Evolutionary conservation across 2,797 vertebrate genomes (phyloP), one percentile per base, ranked within the genome.

Genomic region (Myotis myotis): DNA sequence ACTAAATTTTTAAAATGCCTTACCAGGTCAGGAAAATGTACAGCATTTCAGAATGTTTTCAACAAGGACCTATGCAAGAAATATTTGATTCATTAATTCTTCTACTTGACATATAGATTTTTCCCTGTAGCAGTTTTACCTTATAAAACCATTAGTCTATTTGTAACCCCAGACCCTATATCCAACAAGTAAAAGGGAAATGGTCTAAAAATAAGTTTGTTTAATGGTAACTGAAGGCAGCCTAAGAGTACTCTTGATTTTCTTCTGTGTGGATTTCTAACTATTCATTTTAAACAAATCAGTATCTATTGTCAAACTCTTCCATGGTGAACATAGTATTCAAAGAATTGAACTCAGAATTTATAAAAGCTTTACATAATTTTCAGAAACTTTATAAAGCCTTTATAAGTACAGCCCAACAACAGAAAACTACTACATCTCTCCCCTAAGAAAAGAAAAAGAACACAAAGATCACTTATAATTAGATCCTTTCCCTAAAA

Each of bases 101-200:
- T 84, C 30, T 49, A 57, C 11, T 62, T 90, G 83, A 53, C 22
- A 87, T 30, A 87, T 41, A 44, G 49, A 41, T 91, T 84, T 84
- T 96, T 76, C 44, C 33, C 28, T 91, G 53, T 30, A 80, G 36
- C n/a, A 51, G 28, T 78, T 95, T 81, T 94, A 78, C 53, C 41
- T 89, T 74, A 71, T 74, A 88, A 96, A 96, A 84, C 33, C 64
- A 95, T 91, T 91, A 74, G 76, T 87, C 23, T 82, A 44, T 79
- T 89, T 95, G 64, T 85, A 85, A 85, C 55, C 74, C 23, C 20
- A 82, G 47, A 74, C 19, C 41, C 11, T 64, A 23, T n/a, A 44
- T 66, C n/a, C 51, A 90, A 47, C 55, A 19, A 82, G 41, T 55
- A 25, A 91, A 95, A 93, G 23, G 30, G 30, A 96, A 95, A 83